Evolutionary conservation across 92 coral and sea anemone genomes (phyloP), one percentile per base, ranked within the genome.

Genomic region (Virgularia gustaviana): DNA sequence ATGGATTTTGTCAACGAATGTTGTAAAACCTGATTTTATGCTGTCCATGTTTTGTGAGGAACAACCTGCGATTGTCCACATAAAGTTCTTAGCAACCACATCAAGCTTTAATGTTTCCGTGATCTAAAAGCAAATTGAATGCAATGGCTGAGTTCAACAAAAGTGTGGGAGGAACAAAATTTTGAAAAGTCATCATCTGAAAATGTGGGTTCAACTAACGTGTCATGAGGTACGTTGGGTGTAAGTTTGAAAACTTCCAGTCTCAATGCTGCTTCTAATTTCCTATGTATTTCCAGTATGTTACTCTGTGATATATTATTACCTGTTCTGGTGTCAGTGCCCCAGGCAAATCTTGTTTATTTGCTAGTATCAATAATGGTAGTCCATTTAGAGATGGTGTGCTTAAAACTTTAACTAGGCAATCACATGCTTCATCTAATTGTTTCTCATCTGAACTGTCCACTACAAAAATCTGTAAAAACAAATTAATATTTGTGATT

Each of bases 301-400:
- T n/a, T n/a, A n/a, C n/a, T n/a, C n/a, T n/a, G n/a, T n/a, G n/a
- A n/a, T n/a, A n/a, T n/a, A 10, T 16, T 32, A 53, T n/a, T 30
- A 89, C 98, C 98, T 92, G 82, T 25, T 84, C 99, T 38, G 68
- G 37, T 34, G 47, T 73, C 38, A 79, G 73, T 2, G 96, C 89
- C 22, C 80, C 86, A 15, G 66, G 12, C 8, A 73, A 45, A 55
- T 94, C 96, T 66, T 94, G 94, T 70, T 94, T 89, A 70, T 89
- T 89, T 19, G 90, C 99, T 37, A 94, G 78, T 22, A 94, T 82
- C 55, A 94, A 58, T 18, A 94, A 77, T n/a, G 96, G 99, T 30
- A 89, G 80, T 32, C 73, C 77, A 10, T 43, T 77, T 20, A 94
- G 83, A 71, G 94, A 79, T 61, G 96, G 87, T 83, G 87, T 89